Evolutionary conservation across 2,113 vertebrate genomes (phyloP).

Genomic region (Engraulis encrasicolus): DNA sequence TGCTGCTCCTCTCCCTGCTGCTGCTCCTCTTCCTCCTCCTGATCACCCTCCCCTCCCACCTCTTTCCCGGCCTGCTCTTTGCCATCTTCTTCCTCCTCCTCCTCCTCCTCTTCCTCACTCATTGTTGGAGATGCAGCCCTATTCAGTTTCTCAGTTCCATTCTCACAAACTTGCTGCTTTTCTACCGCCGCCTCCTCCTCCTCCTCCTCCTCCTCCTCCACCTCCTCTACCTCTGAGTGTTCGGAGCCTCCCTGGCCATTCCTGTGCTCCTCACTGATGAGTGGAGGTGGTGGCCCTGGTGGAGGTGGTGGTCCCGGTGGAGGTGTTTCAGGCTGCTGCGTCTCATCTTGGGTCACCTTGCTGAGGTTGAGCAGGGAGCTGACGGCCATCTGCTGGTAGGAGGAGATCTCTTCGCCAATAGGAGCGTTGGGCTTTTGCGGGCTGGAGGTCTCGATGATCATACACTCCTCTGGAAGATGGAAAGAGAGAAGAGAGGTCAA

Average conservation of each 20-base stretch:
- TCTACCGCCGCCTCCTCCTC: constrained; percentile 53
- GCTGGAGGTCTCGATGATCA: constrained; percentile 65
- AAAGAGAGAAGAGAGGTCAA: constrained; percentile 33
- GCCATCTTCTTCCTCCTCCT: not conserved
- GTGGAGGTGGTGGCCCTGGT: constrained; percentile 37
- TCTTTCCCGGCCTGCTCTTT: constrained; percentile 63
- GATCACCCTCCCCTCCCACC: constrained; percentile 23
- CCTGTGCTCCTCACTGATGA: constrained; percentile 59
- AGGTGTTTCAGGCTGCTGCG: no score
- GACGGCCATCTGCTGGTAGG: constrained; percentile 84
- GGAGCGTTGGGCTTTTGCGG: constrained; percentile 43
- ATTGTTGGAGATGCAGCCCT: not conserved
- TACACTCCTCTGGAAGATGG: constrained; percentile 68
- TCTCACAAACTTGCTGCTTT: constrained; percentile 50
- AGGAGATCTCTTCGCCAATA: constrained; percentile 74
- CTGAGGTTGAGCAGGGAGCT: constrained; percentile 88
- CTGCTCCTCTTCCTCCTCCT: constrained; percentile 26
- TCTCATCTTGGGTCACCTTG: constrained; percentile 73
- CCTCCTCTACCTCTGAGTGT: constrained; percentile 25
- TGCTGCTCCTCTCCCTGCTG: constrained; percentile 58
- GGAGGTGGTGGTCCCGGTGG: no score
- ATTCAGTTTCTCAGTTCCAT: not conserved
- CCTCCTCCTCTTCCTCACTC: not conserved
- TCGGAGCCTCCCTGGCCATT: constrained; percentile 54
- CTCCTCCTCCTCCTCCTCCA: constrained; percentile 54